These are phyloP conservation scores for Hippocampus guttulatus DNA, from an alignment of 2,113 vertebrate genomes.

Conservation along the genomic window DNA sequence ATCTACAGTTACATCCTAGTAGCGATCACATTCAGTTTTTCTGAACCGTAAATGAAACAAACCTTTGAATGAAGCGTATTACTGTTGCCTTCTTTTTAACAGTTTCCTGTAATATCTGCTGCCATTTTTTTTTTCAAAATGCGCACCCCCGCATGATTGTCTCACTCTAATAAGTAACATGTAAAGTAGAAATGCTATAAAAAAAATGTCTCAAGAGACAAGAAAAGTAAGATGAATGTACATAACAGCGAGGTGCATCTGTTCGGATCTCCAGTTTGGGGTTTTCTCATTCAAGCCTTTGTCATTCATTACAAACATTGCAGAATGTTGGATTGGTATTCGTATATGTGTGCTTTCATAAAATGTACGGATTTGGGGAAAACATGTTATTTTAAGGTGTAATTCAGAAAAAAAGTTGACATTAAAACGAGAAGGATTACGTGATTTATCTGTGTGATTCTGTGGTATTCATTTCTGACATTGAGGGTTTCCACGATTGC, in stretches of 20 bases:
- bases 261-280: slow-evolving; percentile 49
- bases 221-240: slow-evolving; percentile 62
- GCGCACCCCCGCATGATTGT: slow-evolving; percentile 32
- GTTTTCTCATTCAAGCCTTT: slow-evolving; percentile 56
- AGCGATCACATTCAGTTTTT: slow-evolving; percentile 2
- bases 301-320: slow-evolving; percentile 59
- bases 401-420: slow-evolving; percentile 44
- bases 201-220: slow-evolving; percentile 69
- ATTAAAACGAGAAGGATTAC: slow-evolving; percentile 57
- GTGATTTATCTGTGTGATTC: slow-evolving; percentile 7
- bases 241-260: slow-evolving; percentile 51
- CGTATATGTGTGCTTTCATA: slow-evolving; percentile 76
- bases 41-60: slow-evolving; percentile 30
- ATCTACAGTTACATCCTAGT: neutral
- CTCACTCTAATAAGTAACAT: slow-evolving; percentile 26
- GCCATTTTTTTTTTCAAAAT: slow-evolving; percentile 29
- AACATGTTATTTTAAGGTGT: slow-evolving; percentile 59
- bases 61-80: slow-evolving; percentile 50
- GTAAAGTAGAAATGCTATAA: slow-evolving; percentile 46
- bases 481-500: neutral
- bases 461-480: neutral
- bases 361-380: slow-evolving; percentile 62
- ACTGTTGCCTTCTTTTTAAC: slow-evolving; percentile 64
- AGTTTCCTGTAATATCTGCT: slow-evolving; percentile 41
- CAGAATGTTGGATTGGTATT: slow-evolving; percentile 69